Evolutionary conservation across 2,113 vertebrate genomes (phyloP).

Genomic region (Sialia sialis): DNA sequence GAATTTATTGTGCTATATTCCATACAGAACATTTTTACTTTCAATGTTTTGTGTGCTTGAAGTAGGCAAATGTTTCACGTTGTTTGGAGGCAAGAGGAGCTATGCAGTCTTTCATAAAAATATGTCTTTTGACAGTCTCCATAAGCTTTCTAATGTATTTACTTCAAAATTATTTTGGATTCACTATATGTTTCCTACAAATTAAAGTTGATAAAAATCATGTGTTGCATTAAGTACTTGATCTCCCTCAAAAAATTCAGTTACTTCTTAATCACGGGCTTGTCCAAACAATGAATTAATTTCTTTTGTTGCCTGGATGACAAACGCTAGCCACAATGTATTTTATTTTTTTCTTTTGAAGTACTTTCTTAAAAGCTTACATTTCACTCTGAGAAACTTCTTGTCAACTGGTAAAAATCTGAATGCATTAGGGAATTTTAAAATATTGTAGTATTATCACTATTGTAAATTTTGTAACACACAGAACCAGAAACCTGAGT

Average conservation of each 20-base stretch:
- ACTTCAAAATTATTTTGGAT: neutral
- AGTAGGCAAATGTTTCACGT: neutral
- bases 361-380: slow-evolving; percentile 13
- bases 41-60: neutral
- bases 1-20: neutral
- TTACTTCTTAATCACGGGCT: neutral
- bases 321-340: neutral
- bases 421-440: neutral
- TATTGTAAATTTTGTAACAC: slow-evolving; percentile 10
- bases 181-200: neutral
- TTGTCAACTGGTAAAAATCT: neutral
- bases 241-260: neutral
- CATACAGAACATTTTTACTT: neutral
- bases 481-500: neutral
- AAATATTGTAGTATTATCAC: neutral
- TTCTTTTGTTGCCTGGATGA: slow-evolving; percentile 16
- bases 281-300: neutral
- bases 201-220: neutral
- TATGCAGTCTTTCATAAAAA: neutral
- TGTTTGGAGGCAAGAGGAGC: neutral
- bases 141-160: neutral
- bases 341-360: slow-evolving; percentile 48
- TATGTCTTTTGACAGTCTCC: neutral
- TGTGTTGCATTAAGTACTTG: neutral
- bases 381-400: neutral